phyloP scores from a whole-genome alignment of 2,888 invertebrate genomes.

The Calameuta pallipes region DNA sequence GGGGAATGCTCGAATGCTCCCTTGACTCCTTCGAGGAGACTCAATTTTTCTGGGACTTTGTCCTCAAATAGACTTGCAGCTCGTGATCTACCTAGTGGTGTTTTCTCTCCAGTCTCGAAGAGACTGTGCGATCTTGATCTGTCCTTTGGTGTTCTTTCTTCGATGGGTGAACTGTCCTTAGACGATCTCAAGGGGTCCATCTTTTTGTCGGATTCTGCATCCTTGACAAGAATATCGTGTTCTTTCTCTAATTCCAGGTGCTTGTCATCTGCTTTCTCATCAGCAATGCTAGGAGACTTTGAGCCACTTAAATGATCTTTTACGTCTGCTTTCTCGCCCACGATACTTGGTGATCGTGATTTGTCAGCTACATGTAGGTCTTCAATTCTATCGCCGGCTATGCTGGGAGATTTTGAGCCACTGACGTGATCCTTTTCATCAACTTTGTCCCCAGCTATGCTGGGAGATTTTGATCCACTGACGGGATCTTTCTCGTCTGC shows the following conservation, averaged over 20 bases:
- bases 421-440: slow-evolving; percentile 7
- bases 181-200: slow-evolving; percentile 11
- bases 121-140: slow-evolving; percentile 56
- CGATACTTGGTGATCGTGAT: slow-evolving; percentile 12
- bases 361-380: too few species aligned
- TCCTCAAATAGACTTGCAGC: slow-evolving; percentile 56
- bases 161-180: slow-evolving; percentile 33
- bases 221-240: neutral
- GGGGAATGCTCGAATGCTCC: slow-evolving; percentile 16
- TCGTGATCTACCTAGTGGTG: slow-evolving; percentile 50
- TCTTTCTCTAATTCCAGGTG: neutral
- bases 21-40: slow-evolving; percentile 16
- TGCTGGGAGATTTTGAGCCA: slow-evolving; percentile 18
- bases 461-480: slow-evolving; percentile 21
- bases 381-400: too few species aligned
- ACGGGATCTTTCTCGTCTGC: slow-evolving; percentile 3
- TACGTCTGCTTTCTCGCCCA: neutral
- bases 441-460: slow-evolving; percentile 13
- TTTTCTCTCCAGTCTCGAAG: slow-evolving; percentile 51
- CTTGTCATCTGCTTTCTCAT: slow-evolving; percentile 18
- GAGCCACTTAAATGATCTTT: neutral
- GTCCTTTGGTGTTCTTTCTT: slow-evolving; percentile 43
- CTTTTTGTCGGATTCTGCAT: slow-evolving; percentile 13
- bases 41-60: slow-evolving; percentile 39
- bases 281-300: slow-evolving; percentile 23